phyloP scores from a whole-genome alignment of 2,888 invertebrate species.

The Acleris cristana region DNA sequence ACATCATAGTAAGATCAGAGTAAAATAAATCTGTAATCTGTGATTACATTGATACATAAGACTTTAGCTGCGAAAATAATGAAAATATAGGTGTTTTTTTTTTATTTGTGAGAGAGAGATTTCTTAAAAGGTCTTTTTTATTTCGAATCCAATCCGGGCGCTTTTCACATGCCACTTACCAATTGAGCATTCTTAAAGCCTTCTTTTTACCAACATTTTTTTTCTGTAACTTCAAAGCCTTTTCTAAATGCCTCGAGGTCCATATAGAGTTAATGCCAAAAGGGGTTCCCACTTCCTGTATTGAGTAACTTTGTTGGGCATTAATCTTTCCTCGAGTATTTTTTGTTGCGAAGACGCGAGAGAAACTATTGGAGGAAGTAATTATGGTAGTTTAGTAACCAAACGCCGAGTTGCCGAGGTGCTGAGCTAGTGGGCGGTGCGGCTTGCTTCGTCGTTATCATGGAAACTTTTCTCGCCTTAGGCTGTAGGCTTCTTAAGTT shows the following conservation, averaged over 20 bases:
- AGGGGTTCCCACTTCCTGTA: constrained; percentile 12
- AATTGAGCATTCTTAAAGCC: too few relatives aligned
- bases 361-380: constrained; percentile 35
- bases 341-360: constrained; percentile 29
- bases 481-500: background rate
- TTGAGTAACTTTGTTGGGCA: constrained; percentile 27
- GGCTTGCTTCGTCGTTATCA: constrained; percentile 5
- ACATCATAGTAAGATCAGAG: too few relatives aligned
- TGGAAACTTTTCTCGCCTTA: background rate
- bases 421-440: constrained; percentile 26
- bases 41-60: too few relatives aligned
- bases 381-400: constrained; percentile 37
- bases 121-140: too few relatives aligned
- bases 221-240: background rate
- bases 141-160: too few relatives aligned
- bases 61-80: too few relatives aligned
- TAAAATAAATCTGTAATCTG: too few relatives aligned
- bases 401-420: constrained; percentile 5
- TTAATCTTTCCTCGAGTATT: constrained; percentile 34
- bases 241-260: background rate
- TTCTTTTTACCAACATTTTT: background rate
- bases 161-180: too few relatives aligned
- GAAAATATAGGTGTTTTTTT: too few relatives aligned
- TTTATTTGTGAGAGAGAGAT: too few relatives aligned
- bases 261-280: constrained; percentile 7